Evolutionary conservation across 1,140 invertebrate species (phyloP).

Genomic region (Drosophila leontia): DNA sequence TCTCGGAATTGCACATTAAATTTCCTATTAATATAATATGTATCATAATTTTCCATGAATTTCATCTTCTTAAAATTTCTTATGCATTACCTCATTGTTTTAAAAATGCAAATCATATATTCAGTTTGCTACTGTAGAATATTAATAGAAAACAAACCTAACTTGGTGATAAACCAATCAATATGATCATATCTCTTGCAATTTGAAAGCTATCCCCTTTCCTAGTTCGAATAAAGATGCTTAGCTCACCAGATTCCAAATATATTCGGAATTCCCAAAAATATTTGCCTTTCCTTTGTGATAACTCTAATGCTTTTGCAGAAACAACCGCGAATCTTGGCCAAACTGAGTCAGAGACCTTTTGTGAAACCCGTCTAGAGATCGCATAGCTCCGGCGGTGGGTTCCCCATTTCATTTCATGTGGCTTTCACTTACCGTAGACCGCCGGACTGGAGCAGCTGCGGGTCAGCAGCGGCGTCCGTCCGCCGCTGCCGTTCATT

Average conservation of each 20-base stretch:
- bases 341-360: conserved; percentile 16
- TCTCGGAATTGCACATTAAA: not conserved
- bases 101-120: not conserved
- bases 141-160: not conserved
- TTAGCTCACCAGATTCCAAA: conserved; percentile 1
- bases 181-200: not conserved
- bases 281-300: conserved; percentile 3
- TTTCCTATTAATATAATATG: not conserved
- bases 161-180: not conserved
- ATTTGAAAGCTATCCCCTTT: not conserved
- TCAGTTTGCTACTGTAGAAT: not conserved
- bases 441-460: conserved; percentile 85
- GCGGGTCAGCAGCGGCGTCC: conserved; percentile 76
- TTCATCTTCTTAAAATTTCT: not conserved
- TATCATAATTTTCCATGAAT: not conserved
- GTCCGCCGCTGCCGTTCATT: conserved; percentile 84
- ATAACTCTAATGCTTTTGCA: conserved; percentile 3
- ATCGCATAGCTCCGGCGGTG: conserved; percentile 5
- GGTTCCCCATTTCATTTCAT: conserved; percentile 9
- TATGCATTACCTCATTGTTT: not conserved
- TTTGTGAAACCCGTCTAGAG: conserved; percentile 20
- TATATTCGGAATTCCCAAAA: not conserved
- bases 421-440: conserved; percentile 73
- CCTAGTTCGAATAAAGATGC: not conserved
- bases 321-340: not conserved